Conservation (phyloP, 2,797 vertebrate genomes). For the Sparus aurata region DNA sequence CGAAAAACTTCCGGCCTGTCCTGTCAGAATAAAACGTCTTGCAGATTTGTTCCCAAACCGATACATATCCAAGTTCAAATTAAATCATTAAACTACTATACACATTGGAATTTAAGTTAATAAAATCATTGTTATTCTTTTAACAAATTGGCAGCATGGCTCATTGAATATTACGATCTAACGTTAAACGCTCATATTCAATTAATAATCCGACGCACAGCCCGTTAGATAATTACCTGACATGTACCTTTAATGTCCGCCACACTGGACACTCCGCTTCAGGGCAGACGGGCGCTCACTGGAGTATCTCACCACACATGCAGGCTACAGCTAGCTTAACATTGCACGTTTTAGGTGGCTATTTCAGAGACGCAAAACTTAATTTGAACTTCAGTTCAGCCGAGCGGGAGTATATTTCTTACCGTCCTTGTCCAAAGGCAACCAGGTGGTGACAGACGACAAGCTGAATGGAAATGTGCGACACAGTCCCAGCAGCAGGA, state of each 20-base stretch:
- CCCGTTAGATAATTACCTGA: neutral
- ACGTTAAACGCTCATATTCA: neutral
- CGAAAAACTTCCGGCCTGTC: constrained; percentile 41
- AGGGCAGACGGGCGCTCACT: neutral
- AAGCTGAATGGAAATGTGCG: constrained; percentile 26
- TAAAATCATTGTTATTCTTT: accelerated
- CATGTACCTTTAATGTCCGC: neutral
- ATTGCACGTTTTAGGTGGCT: constrained; percentile 11
- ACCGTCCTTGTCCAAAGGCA: constrained; percentile 71
- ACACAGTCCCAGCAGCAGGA: constrained; percentile 25
- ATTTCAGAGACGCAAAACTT: constrained; percentile 31
- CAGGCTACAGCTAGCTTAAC: constrained; percentile 63
- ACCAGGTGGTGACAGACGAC: constrained; percentile 47
- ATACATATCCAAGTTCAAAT: neutral
- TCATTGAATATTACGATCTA: neutral
- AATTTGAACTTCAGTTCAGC: neutral
- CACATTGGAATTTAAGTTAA: neutral
- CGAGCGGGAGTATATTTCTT: constrained; percentile 31
- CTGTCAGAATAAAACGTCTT: constrained; percentile 62
- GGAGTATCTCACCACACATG: constrained; percentile 22
- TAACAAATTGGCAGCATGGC: neutral
- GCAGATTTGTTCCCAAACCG: accelerated
- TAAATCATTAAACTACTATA: neutral
- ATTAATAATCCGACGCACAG: neutral
- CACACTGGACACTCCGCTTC: neutral